These are phyloP conservation scores for Cartodere bifasciata DNA, from an alignment of 2,888 invertebrate species.

Conservation along the genomic window DNA sequence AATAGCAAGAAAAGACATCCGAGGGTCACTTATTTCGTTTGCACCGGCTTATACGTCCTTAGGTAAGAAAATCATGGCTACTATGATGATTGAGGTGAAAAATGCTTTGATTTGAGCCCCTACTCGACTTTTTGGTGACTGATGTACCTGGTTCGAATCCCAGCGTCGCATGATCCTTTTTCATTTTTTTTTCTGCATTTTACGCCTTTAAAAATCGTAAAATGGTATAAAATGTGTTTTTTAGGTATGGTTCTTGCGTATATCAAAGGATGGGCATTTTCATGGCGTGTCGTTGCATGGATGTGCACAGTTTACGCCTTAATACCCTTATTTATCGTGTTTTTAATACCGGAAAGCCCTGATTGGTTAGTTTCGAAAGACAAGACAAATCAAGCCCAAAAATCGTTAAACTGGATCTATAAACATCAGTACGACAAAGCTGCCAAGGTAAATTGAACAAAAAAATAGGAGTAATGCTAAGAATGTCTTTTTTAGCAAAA, in stretches of 20 bases:
- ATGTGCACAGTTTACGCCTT: conserved; percentile 38
- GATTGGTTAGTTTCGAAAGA: conserved; percentile 44
- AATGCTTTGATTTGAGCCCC: too few species aligned
- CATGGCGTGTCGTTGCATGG: conserved; percentile 45
- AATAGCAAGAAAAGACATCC: conserved; percentile 42
- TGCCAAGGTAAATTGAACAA: too few species aligned
- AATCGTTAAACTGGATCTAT: conserved; percentile 38
- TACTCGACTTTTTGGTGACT: too few species aligned
- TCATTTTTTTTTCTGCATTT: too few species aligned
- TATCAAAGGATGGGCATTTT: conserved; percentile 39
- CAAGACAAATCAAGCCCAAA: conserved; percentile 38
- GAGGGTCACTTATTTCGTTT: conserved; percentile 45
- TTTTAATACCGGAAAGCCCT: conserved; percentile 45
- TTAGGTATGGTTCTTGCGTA: conserved; percentile 44
- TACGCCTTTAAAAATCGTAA: too few species aligned
- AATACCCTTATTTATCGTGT: conserved; percentile 37
- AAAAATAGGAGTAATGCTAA: too few species aligned
- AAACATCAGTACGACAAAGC: conserved; percentile 29
- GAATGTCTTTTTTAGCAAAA: too few species aligned
- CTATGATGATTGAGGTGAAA: not conserved
- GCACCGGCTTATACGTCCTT: conserved; percentile 45
- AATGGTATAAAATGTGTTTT: too few species aligned
- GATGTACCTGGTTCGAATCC: too few species aligned
- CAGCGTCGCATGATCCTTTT: too few species aligned
- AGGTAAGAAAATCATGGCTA: conserved; percentile 31